Conservation (phyloP, 2,113 vertebrate genomes). For the Nerophis lumbriciformis region DNA sequence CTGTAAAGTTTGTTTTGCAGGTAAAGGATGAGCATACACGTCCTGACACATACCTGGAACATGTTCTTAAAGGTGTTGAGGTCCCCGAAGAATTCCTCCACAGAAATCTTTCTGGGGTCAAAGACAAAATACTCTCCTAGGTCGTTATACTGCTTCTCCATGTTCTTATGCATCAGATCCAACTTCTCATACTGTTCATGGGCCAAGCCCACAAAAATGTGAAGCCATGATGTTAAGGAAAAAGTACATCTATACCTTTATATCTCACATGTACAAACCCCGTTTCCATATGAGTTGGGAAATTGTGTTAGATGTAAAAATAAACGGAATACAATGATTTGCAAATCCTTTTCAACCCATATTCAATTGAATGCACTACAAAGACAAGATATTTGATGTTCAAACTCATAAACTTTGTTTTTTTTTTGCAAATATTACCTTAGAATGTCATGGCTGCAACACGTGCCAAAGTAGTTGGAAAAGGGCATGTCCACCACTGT, state of each 20-base stretch:
- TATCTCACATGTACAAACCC: not conserved
- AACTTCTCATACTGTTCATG: conserved; percentile 78
- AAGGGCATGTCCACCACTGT: too few relatives aligned
- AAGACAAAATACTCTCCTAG: conserved; percentile 78
- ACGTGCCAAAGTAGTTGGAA: too few relatives aligned
- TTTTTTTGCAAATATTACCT: too few relatives aligned
- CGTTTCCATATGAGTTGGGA: too few relatives aligned
- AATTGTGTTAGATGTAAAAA: too few relatives aligned
- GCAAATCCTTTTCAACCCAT: too few relatives aligned
- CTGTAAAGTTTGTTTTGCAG: not conserved
- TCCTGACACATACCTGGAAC: conserved; percentile 73
- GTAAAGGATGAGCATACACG: too few relatives aligned
- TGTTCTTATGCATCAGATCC: conserved; percentile 77
- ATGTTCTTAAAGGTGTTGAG: conserved; percentile 82
- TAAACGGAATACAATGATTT: too few relatives aligned
- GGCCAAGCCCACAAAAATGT: conserved; percentile 77
- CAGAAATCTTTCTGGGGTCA: conserved; percentile 72
- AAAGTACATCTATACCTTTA: not conserved
- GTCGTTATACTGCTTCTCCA: conserved; percentile 77
- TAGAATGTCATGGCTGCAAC: too few relatives aligned
- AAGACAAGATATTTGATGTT: too few relatives aligned
- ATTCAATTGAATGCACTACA: too few relatives aligned
- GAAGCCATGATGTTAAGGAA: conserved; percentile 66
- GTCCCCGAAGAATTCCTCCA: conserved; percentile 81
- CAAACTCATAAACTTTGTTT: too few relatives aligned